Evolutionary conservation across 2,888 invertebrate genomes (phyloP).

Genomic region (Nasonia oneida): DNA sequence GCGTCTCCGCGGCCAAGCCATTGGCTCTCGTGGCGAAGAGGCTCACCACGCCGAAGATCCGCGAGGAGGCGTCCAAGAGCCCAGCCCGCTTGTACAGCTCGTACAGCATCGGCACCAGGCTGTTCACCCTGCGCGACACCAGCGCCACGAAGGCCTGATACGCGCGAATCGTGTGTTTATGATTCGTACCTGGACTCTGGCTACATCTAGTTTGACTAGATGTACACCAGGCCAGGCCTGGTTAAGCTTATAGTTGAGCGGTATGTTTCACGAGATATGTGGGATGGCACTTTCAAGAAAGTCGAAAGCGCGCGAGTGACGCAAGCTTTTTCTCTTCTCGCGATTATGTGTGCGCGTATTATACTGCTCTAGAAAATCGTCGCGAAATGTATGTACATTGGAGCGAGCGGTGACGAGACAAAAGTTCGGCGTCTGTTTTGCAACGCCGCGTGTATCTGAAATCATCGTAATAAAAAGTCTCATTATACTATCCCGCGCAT

Average conservation of each 20-base stretch:
- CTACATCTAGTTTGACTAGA: no score
- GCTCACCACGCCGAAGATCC: constrained; percentile 87
- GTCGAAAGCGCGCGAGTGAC: constrained; percentile 2
- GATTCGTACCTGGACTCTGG: no score
- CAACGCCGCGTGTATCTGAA: neutral
- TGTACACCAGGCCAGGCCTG: no score
- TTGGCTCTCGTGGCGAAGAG: constrained; percentile 88
- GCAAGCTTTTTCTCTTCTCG: constrained; percentile 26
- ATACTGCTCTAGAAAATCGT: constrained; percentile 14
- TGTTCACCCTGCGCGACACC: constrained; percentile 83
- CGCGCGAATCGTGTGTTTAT: neutral
- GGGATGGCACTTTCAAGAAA: constrained; percentile 43
- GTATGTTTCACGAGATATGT: constrained; percentile 41
- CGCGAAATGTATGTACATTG: neutral
- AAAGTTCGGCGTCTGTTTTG: neutral
- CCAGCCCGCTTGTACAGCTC: constrained; percentile 85
- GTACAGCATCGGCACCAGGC: constrained; percentile 85
- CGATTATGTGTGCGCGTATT: neutral
- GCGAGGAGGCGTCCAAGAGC: constrained; percentile 82
- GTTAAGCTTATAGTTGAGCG: constrained; percentile 42
- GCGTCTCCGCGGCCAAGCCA: constrained; percentile 85
- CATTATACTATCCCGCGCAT: constrained; percentile 50
- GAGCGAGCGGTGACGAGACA: constrained; percentile 11
- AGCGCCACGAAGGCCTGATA: constrained; percentile 79
- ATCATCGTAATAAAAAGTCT: constrained; percentile 30